Evolutionary conservation across 2,113 vertebrate genomes (phyloP).

Genomic region (Cacatua alba): DNA sequence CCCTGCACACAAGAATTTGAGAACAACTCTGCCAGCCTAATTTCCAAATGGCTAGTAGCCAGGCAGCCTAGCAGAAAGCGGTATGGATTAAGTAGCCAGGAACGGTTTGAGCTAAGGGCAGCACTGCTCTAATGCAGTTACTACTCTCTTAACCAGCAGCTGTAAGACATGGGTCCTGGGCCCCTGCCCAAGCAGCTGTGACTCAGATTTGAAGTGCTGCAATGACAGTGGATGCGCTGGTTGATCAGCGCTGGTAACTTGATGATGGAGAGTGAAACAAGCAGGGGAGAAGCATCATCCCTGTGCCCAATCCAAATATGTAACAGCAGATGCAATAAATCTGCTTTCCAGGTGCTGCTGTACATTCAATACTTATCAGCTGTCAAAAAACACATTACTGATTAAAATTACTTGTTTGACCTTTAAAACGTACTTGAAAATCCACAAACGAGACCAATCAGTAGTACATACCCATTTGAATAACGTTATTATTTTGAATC

Average conservation of each 20-base stretch:
- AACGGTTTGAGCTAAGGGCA: not conserved
- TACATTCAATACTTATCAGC: constrained; percentile 8
- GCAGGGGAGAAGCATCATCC: not conserved
- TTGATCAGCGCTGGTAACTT: not conserved
- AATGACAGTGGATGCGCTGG: not conserved
- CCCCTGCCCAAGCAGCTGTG: not conserved
- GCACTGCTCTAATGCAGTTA: not conserved
- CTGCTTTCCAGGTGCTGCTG: constrained; percentile 4
- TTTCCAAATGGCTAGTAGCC: not conserved
- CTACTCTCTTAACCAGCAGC: constrained; percentile 1
- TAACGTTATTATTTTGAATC: constrained; percentile 3
- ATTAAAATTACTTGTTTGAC: constrained; percentile 54
- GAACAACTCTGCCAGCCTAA: not conserved
- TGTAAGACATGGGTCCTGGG: not conserved
- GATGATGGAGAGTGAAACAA: not conserved
- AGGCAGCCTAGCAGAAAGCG: not conserved
- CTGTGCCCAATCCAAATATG: not conserved
- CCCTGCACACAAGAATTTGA: not conserved
- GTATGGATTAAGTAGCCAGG: not conserved
- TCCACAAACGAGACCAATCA: constrained; percentile 17
- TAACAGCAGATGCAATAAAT: not conserved
- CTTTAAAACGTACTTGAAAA: constrained; percentile 49
- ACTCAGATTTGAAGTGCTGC: constrained; percentile 22
- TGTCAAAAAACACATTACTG: not conserved
- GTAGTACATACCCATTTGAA: not conserved